Percentiles rank a stretch among this genome's conserved stretches.
Evolutionary conservation across 2,888 invertebrate species (phyloP).

Genomic region (Coelopa pilipes): DNA sequence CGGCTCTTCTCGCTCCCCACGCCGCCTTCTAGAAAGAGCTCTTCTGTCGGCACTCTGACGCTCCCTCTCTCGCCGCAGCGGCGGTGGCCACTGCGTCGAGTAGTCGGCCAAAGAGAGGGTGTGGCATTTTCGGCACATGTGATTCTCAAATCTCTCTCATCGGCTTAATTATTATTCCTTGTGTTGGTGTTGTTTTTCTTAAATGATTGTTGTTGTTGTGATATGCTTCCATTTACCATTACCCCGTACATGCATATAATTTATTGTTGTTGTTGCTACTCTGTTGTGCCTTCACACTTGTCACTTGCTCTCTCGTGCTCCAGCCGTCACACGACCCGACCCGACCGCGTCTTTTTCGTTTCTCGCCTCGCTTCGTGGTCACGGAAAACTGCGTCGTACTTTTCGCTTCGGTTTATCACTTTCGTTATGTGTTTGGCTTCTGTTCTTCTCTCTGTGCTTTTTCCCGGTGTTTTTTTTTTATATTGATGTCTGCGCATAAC

Average conservation of each 20-base stretch:
- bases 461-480: too few species aligned
- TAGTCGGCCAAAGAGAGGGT: conserved; percentile 1
- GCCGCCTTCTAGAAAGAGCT: conserved; percentile 8
- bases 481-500: too few species aligned
- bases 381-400: too few species aligned
- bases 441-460: too few species aligned
- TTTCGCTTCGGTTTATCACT: too few species aligned
- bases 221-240: not conserved
- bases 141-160: not conserved
- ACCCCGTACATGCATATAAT: not conserved
- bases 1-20: conserved; percentile 20
- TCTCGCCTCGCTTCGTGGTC: too few species aligned
- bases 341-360: too few species aligned
- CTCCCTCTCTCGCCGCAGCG: not conserved
- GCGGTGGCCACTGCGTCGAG: not conserved
- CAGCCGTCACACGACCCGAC: too few species aligned
- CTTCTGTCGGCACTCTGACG: not conserved
- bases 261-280: not conserved
- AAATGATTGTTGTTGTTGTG: not conserved
- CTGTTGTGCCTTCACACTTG: not conserved
- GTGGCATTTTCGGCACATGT: conserved; percentile 15
- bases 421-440: too few species aligned
- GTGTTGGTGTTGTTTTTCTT: not conserved
- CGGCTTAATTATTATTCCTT: not conserved
- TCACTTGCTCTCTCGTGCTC: too few species aligned